phyloP scores from a whole-genome alignment of 2,113 vertebrate species.

The Hemicordylus capensis region DNA sequence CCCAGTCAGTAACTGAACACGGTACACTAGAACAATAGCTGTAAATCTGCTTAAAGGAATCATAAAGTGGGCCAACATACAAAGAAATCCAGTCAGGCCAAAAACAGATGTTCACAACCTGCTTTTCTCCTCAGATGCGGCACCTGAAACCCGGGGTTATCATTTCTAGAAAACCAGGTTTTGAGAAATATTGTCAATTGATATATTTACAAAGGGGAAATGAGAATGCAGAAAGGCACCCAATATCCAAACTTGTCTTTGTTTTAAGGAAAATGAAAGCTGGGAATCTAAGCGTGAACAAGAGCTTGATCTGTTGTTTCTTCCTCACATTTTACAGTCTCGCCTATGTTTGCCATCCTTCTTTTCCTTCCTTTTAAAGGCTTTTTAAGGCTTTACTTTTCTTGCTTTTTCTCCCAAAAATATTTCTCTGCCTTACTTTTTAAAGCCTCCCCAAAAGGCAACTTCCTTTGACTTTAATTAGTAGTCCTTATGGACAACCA shows the following conservation, averaged over 20 bases:
- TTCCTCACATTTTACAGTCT: neutral
- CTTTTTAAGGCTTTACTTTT: too few relatives aligned
- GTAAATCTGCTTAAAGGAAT: neutral
- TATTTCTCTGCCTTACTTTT: neutral
- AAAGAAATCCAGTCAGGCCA: conserved; percentile 43
- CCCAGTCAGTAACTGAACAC: neutral
- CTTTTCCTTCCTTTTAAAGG: neutral
- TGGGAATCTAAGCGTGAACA: neutral
- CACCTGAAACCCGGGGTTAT: conserved; percentile 47
- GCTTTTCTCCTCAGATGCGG: conserved; percentile 34
- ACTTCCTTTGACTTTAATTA: neutral
- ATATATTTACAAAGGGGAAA: neutral
- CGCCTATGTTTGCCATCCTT: too few relatives aligned
- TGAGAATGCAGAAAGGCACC: neutral
- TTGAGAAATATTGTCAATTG: neutral
- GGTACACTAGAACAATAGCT: neutral
- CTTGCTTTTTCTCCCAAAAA: too few relatives aligned
- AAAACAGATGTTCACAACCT: conserved; percentile 60
- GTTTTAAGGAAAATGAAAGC: neutral
- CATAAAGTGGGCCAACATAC: conserved; percentile 39
- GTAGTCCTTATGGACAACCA: neutral
- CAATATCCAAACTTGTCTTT: neutral
- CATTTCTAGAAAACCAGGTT: neutral
- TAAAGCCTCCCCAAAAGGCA: neutral
- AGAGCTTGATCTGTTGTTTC: neutral